These are phyloP conservation scores for Acanthosepion esculentum DNA, from an alignment of 2,888 invertebrate species.

Conservation along the genomic window DNA sequence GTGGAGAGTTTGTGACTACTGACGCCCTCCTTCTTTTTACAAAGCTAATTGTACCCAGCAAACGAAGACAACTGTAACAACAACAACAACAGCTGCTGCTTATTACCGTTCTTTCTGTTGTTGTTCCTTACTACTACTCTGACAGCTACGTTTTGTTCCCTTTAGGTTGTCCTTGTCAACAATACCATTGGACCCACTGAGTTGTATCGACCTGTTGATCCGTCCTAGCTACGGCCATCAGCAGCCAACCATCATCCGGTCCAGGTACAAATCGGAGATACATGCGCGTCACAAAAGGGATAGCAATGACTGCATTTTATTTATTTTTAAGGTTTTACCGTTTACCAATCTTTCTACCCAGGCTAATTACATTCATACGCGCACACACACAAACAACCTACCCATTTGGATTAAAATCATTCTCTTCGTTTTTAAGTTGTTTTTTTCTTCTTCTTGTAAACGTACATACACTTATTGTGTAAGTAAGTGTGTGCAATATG, in stretches of 20 bases:
- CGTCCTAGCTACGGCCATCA: neutral
- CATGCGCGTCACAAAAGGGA: neutral
- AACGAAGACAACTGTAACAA: neutral
- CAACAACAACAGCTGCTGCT: neutral
- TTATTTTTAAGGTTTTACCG: neutral
- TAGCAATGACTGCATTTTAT: neutral
- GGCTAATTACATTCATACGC: neutral
- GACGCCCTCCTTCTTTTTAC: neutral
- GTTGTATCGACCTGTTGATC: conserved; percentile 12
- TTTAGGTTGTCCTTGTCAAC: neutral
- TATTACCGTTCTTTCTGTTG: neutral
- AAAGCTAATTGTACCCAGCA: neutral
- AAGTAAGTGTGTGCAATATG: neutral
- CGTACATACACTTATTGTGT: neutral
- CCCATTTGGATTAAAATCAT: neutral
- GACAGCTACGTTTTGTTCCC: neutral
- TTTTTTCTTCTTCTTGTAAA: neutral
- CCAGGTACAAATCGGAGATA: neutral
- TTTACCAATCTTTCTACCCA: neutral
- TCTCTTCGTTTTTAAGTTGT: neutral
- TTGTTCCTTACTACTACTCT: neutral
- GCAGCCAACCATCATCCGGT: neutral
- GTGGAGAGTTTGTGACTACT: neutral
- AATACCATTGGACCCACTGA: neutral
- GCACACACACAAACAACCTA: neutral